Base-by-base conservation (phyloP, 1,140 invertebrate genomes). In the Ceratitis capitata region DNA sequence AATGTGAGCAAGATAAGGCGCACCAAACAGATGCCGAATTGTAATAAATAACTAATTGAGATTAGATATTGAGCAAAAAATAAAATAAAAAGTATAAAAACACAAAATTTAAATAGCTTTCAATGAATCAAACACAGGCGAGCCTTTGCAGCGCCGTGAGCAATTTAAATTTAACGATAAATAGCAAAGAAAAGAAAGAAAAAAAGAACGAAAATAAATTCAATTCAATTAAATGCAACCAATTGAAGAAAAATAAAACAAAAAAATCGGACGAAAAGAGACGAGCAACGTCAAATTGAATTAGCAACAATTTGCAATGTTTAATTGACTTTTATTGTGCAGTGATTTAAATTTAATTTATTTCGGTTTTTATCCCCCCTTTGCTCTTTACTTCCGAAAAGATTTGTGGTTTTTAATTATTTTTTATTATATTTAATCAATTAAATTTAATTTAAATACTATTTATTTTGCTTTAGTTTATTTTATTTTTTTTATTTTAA, bases 161-260 rank as follows among this genome's bases (percentile, higher is more conserved):
- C 64, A 74, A 35, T 74, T 19, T 74, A 42, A 35, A 74, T 74
- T 74, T 35, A 74, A 74, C 51, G 51, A 56, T n/a, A 56, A 56
- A 56, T 9, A 19, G 51, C 51, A 56, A 56, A 56, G 10, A n/a
- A n/a, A n/a, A n/a, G n/a, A n/a, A n/a, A n/a, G n/a, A n/a, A n/a
- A n/a, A n/a, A n/a, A n/a, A n/a, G n/a, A n/a, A 56, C 23, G 23
- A 56, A 56, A 56, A n/a, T 56, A 56, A 56, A 56, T 56, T 56
- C 51, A 56, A 56, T 56, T 23, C 51, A 56, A 56, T 56, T 56
- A 56, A 56, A 56, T 56, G 51, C 51, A n/a, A n/a, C 51, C 51
- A 56, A n/a, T n/a, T n/a, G n/a, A n/a, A n/a, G n/a, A n/a, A n/a
- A n/a, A n/a, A n/a, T n/a, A n/a, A n/a, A n/a, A 23, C 51, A 23